Evolutionary conservation across 2,113 vertebrate genomes (phyloP).

Genomic region (Pao palembangensis): DNA sequence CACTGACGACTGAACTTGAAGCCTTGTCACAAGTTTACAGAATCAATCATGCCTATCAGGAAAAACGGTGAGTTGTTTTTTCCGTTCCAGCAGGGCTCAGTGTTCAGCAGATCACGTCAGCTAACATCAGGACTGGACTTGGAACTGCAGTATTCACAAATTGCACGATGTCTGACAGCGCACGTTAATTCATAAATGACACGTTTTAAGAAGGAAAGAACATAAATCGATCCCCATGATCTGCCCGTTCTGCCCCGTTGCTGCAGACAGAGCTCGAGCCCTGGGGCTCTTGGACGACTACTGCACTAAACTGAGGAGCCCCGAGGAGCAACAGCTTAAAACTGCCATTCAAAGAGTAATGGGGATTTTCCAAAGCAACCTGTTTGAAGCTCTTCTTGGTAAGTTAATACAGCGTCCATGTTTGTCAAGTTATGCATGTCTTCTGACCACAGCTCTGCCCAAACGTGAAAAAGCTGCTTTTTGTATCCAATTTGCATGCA

Average conservation of each 20-base stretch:
- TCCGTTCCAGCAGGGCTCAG: too few species aligned
- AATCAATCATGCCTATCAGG: conserved; percentile 69
- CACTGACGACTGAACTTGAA: conserved; percentile 22
- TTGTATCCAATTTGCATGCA: too few species aligned
- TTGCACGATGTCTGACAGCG: too few species aligned
- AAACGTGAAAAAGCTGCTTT: background rate
- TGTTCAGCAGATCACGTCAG: too few species aligned
- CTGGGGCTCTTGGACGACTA: conserved; percentile 89
- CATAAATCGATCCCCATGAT: background rate
- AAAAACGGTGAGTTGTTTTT: conserved; percentile 70
- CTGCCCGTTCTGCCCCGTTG: conserved; percentile 21
- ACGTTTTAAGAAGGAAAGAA: background rate
- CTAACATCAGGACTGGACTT: too few species aligned
- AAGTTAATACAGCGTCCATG: conserved; percentile 55
- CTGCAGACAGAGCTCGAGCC: conserved; percentile 86
- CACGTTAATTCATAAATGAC: too few species aligned
- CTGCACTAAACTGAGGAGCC: conserved; percentile 85
- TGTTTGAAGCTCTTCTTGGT: conserved; percentile 95
- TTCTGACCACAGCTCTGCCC: too few species aligned
- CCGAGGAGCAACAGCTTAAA: conserved; percentile 88
- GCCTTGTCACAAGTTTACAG: conserved; percentile 25
- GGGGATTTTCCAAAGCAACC: conserved; percentile 90
- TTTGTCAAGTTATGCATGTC: background rate
- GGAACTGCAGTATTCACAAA: too few species aligned
- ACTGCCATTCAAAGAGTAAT: conserved; percentile 90